Evolutionary conservation across 2,113 vertebrate genomes (phyloP).

Genomic region (Ptilonorhynchus violaceus): DNA sequence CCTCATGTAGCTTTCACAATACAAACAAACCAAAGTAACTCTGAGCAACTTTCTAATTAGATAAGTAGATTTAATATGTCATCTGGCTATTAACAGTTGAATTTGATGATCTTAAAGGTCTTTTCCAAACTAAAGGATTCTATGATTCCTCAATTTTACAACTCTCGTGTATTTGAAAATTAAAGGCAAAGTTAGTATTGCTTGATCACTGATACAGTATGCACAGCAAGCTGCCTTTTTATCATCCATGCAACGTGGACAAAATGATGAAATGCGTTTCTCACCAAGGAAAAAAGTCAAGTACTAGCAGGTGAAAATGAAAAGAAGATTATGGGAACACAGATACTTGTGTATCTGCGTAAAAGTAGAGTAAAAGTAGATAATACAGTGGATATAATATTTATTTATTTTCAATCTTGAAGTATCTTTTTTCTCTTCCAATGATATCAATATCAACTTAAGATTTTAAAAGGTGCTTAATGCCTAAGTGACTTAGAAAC

Average conservation of each 20-base stretch:
- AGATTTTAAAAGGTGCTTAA: background rate
- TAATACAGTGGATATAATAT: background rate
- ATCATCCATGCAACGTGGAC: background rate
- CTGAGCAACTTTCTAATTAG: background rate
- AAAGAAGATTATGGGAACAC: background rate
- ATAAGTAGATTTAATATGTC: background rate
- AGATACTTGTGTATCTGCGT: background rate
- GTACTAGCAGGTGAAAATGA: background rate
- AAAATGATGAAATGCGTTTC: background rate
- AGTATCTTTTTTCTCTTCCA: background rate
- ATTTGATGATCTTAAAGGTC: background rate
- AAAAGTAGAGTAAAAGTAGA: background rate
- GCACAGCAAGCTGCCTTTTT: background rate
- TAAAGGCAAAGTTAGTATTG: background rate
- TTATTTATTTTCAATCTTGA: background rate
- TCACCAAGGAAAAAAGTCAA: background rate
- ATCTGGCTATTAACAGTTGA: background rate
- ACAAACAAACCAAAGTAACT: background rate
- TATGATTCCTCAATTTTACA: background rate
- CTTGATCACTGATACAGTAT: background rate
- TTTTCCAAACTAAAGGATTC: background rate
- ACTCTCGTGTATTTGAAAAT: background rate
- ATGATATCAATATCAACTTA: background rate
- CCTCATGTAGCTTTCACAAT: background rate
- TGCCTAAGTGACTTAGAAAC: background rate